Percentiles rank a stretch among this genome's conserved stretches.
Evolutionary conservation across 2,888 invertebrate species (phyloP).

Genomic region (Scelioninae gen. 2): DNA sequence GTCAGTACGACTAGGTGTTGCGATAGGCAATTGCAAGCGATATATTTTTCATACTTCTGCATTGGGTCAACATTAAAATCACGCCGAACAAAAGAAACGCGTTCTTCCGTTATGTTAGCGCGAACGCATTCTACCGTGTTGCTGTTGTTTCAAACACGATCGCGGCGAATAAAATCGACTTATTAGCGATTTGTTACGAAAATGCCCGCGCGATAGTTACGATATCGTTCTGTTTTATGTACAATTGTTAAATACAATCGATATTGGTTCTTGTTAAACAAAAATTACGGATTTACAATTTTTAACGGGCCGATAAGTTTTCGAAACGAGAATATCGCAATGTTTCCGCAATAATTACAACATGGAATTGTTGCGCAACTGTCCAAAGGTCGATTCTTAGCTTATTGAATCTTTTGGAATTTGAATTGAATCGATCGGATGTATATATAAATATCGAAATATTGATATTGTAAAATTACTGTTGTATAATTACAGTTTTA

Average conservation of each 20-base stretch:
- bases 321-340: not conserved
- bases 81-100: conserved; percentile 33
- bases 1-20: conserved; percentile 27
- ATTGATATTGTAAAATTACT: too few species aligned
- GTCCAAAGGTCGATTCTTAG: too few species aligned
- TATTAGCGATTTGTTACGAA: conserved; percentile 32
- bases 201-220: conserved; percentile 7
- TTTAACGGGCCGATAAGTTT: too few species aligned
- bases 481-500: too few species aligned
- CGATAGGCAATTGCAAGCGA: conserved; percentile 14
- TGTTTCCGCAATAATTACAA: too few species aligned
- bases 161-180: conserved; percentile 28
- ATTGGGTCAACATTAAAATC: conserved; percentile 42
- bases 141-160: conserved; percentile 42
- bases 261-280: too few species aligned
- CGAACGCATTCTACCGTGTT: conserved; percentile 37
- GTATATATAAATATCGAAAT: too few species aligned
- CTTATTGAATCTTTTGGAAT: too few species aligned
- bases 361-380: too few species aligned
- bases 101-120: conserved; percentile 34
- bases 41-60: conserved; percentile 13
- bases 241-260: conserved; percentile 10
- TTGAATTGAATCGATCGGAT: too few species aligned
- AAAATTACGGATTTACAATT: too few species aligned
- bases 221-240: conserved; percentile 10